Percentiles rank a stretch among this genome's conserved stretches.
phyloP scores from a whole-genome alignment of 2,113 vertebrate genomes.

The Elgaria multicarinata region DNA sequence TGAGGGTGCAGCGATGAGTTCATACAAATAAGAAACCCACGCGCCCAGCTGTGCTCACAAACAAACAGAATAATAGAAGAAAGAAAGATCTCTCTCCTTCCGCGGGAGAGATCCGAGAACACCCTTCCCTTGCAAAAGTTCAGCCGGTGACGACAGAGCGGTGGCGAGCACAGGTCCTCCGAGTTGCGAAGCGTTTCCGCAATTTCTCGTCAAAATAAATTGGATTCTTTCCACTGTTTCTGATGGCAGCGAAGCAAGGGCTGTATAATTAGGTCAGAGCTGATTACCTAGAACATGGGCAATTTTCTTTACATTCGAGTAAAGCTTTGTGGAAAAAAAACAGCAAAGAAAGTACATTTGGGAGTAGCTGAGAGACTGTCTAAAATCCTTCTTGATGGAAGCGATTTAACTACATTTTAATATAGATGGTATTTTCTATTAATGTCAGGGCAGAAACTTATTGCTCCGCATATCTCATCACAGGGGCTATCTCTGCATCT shows the following conservation, averaged over 20 bases:
- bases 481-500: conserved; percentile 63
- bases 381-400: conserved; percentile 36
- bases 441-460: conserved; percentile 51
- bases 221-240: conserved; percentile 56
- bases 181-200: conserved; percentile 12
- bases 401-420: conserved; percentile 60
- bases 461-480: conserved; percentile 47
- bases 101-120: conserved; percentile 20
- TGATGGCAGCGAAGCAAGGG: conserved; percentile 2
- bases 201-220: conserved; percentile 54
- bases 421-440: conserved; percentile 61
- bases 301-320: conserved; percentile 53
- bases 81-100: conserved; percentile 18
- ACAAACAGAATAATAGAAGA: conserved; percentile 42
- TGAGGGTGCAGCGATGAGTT: conserved; percentile 40
- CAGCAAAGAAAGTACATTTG: conserved; percentile 22
- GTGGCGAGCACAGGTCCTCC: not conserved
- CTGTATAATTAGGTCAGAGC: conserved; percentile 44
- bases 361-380: conserved; percentile 21
- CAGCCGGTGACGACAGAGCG: not conserved
- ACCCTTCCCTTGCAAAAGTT: not conserved
- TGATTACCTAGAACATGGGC: conserved; percentile 54
- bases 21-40: conserved; percentile 46
- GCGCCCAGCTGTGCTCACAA: conserved; percentile 31
- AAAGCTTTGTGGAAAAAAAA: conserved; percentile 52